phyloP scores from a whole-genome alignment of 2,888 invertebrate species.

The Dusona sp. region DNA sequence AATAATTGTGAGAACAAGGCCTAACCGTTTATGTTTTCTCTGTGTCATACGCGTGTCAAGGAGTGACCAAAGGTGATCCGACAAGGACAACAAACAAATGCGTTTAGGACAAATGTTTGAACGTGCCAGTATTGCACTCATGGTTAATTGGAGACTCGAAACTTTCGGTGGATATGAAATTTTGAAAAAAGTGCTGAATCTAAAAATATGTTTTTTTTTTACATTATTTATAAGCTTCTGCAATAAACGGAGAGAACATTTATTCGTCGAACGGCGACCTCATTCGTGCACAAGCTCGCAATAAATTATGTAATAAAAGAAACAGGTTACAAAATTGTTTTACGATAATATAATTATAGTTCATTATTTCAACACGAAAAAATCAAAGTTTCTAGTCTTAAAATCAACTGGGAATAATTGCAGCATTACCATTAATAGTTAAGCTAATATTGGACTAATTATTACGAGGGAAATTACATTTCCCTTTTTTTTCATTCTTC shows the following conservation, averaged over 20 bases:
- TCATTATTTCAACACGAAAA: neutral
- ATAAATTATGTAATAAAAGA: neutral
- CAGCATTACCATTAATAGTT: neutral
- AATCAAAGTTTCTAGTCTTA: neutral
- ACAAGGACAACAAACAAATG: constrained; percentile 2
- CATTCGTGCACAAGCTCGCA: neutral
- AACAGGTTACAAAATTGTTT: neutral
- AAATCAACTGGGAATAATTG: constrained; percentile 4
- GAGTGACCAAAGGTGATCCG: constrained; percentile 1
- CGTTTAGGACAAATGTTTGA: constrained; percentile 8
- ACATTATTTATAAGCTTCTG: neutral
- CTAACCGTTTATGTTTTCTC: constrained; percentile 16
- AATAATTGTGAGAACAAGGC: constrained; percentile 28
- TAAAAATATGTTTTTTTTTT: neutral
- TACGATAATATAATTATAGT: neutral
- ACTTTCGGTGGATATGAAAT: neutral
- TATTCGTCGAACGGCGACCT: neutral
- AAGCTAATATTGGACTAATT: neutral
- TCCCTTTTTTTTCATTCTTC: neutral
- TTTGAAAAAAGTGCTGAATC: neutral
- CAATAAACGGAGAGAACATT: neutral
- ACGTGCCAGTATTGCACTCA: neutral
- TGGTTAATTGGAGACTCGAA: neutral
- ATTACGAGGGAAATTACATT: neutral
- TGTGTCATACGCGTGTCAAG: neutral